Conservation (phyloP, 2,888 invertebrate species). For the Drosophila colorata region DNA sequence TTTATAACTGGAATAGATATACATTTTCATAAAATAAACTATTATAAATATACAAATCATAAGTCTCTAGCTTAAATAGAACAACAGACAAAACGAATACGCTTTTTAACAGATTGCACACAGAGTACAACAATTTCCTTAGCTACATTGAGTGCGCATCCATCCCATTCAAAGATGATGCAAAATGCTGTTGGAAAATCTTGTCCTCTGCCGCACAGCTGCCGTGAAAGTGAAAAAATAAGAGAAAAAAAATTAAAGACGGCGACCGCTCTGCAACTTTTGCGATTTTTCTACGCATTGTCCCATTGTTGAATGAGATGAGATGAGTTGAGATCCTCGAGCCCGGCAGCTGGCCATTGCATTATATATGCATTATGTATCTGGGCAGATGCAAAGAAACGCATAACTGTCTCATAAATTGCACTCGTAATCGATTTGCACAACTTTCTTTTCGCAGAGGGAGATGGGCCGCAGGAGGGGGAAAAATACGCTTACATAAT, state of each 20-base stretch:
- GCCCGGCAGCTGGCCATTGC: constrained; percentile 39
- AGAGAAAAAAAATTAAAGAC: constrained; percentile 24
- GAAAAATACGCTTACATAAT: constrained; percentile 44
- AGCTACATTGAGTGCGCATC: constrained; percentile 4
- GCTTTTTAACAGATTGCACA: not conserved
- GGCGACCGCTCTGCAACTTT: constrained; percentile 41
- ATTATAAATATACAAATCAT: not conserved
- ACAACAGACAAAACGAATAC: not conserved
- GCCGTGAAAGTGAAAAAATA: constrained; percentile 31
- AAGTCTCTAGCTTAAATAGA: too few relatives aligned
- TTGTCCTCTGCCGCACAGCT: constrained; percentile 43
- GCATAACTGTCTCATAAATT: constrained; percentile 73
- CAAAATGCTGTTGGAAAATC: constrained; percentile 53
- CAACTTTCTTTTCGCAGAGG: constrained; percentile 8
- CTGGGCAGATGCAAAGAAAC: constrained; percentile 35
- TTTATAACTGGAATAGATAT: too few relatives aligned
- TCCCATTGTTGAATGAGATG: constrained; percentile 35
- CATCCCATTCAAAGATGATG: constrained; percentile 51
- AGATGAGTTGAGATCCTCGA: constrained; percentile 6
- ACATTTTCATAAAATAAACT: not conserved
- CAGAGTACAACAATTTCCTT: constrained; percentile 9
- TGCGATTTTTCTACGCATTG: constrained; percentile 45
- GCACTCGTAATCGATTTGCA: constrained; percentile 59
- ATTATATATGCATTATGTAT: constrained; percentile 16
- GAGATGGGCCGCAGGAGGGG: constrained; percentile 10